phyloP scores from a whole-genome alignment of 2,888 invertebrate genomes.

The Cantharis rustica region DNA sequence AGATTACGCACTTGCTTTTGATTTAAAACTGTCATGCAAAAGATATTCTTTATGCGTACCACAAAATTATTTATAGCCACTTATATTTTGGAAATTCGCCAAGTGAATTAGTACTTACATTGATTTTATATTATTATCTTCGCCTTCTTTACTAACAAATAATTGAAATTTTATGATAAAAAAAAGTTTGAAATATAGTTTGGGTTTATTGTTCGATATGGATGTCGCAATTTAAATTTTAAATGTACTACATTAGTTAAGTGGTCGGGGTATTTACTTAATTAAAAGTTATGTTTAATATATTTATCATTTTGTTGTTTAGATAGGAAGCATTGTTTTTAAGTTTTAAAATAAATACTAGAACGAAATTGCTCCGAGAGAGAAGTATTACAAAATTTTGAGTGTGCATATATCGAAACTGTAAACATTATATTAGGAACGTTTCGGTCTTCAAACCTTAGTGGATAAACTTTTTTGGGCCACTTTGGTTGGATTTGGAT shows the following conservation, averaged over 20 bases:
- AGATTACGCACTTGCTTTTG: neutral
- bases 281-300: slow-evolving; percentile 6
- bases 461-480: slow-evolving; percentile 29
- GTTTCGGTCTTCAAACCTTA: slow-evolving; percentile 9
- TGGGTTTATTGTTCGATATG: neutral
- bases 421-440: slow-evolving; percentile 6
- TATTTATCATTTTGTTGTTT: neutral
- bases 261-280: slow-evolving; percentile 8
- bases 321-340: neutral
- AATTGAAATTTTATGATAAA: neutral
- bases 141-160: neutral
- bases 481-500: slow-evolving; percentile 12
- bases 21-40: neutral
- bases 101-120: neutral
- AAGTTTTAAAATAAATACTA: neutral
- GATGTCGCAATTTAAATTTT: neutral
- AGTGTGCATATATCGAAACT: slow-evolving; percentile 3
- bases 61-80: neutral
- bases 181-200: neutral
- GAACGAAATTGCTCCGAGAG: neutral
- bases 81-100: neutral
- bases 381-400: neutral
- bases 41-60: neutral
- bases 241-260: slow-evolving; percentile 6
- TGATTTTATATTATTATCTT: neutral